phyloP scores from a whole-genome alignment of 2,113 vertebrate species.

The Perca flavescens region DNA sequence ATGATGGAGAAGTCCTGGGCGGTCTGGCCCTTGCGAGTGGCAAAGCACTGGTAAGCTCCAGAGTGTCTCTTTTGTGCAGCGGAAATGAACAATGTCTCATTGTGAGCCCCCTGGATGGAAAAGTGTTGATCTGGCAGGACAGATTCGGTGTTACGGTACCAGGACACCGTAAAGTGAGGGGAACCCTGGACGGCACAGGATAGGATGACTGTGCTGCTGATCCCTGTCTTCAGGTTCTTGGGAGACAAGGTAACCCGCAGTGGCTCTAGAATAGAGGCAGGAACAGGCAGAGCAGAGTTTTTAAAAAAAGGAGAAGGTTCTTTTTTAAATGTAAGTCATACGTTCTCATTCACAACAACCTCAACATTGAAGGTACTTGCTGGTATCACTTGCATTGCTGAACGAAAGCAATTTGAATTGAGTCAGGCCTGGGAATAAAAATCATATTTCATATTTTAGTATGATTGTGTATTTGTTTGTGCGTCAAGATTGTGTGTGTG shows the following conservation, averaged over 20 bases:
- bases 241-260: conserved; percentile 97
- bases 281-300: conserved; percentile 7
- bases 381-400: conserved; percentile 24
- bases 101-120: conserved; percentile 96
- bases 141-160: conserved; percentile 97
- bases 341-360: not conserved
- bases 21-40: conserved; percentile 93
- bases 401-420: conserved; percentile 25
- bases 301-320: not conserved
- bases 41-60: conserved; percentile 97
- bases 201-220: conserved; percentile 98
- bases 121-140: conserved; percentile 92
- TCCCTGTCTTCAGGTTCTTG: conserved; percentile 98
- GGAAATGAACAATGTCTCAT: conserved; percentile 96
- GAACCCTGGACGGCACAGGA: conserved; percentile 95
- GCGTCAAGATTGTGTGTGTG: not conserved
- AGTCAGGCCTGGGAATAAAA: conserved; percentile 21
- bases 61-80: conserved; percentile 98
- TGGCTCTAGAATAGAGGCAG: conserved; percentile 84
- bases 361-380: not conserved
- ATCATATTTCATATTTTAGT: conserved; percentile 40
- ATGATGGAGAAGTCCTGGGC: conserved; percentile 98
- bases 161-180: conserved; percentile 92
- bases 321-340: not conserved
- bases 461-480: conserved; percentile 25